These are phyloP conservation scores for Pandemis corylana DNA, from an alignment of 2,888 invertebrate genomes.

Conservation along the genomic window DNA sequence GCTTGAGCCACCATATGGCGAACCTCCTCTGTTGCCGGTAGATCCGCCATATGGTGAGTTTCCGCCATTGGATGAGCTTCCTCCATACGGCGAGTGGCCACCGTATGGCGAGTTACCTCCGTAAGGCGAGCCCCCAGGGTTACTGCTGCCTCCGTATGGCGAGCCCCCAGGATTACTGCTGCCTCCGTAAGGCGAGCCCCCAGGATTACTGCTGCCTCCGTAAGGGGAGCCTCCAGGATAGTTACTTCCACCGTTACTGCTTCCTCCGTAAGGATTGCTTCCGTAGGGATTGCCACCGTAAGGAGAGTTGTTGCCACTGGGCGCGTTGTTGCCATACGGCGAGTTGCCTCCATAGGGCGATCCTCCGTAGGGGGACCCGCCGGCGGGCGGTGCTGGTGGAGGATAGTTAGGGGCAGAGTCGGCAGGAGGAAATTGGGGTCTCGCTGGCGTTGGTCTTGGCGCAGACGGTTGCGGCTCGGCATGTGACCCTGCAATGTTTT, in stretches of 20 bases:
- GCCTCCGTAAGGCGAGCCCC: slow-evolving; percentile 46
- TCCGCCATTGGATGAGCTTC: slow-evolving; percentile 45
- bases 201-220: slow-evolving; percentile 40
- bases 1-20: slow-evolving; percentile 37
- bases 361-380: slow-evolving; percentile 48
- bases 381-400: slow-evolving; percentile 73
- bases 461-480: slow-evolving; percentile 68
- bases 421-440: slow-evolving; percentile 63
- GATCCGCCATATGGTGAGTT: slow-evolving; percentile 50
- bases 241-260: slow-evolving; percentile 36
- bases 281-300: slow-evolving; percentile 51
- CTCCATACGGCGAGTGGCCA: slow-evolving; percentile 49
- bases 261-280: slow-evolving; percentile 51
- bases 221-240: slow-evolving; percentile 40
- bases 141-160: slow-evolving; percentile 50
- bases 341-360: slow-evolving; percentile 48
- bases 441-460: slow-evolving; percentile 59
- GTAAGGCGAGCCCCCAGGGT: slow-evolving; percentile 45
- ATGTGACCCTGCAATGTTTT: slow-evolving; percentile 68
- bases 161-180: slow-evolving; percentile 43
- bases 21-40: slow-evolving; percentile 42
- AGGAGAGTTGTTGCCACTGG: slow-evolving; percentile 47
- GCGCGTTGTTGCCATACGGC: slow-evolving; percentile 49
- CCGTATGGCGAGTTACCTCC: slow-evolving; percentile 44
- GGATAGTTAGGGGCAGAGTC: slow-evolving; percentile 75